A percentile compares a stretch with the other conserved stretches of the same genome.
phyloP scores from a whole-genome alignment of 2,113 vertebrate genomes.

The Upupa epops region DNA sequence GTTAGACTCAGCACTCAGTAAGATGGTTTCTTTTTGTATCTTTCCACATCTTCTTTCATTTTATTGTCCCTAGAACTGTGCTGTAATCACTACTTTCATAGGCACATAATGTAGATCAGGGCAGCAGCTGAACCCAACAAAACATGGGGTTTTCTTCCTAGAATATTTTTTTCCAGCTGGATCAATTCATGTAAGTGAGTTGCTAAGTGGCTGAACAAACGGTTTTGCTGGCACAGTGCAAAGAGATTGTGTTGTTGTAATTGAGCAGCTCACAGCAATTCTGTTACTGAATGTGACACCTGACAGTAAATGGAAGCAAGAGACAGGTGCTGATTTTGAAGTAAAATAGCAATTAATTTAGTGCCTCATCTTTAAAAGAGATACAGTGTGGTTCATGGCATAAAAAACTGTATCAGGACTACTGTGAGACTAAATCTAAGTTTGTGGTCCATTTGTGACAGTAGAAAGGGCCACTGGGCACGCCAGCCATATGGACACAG shows the following conservation, averaged over 20 bases:
- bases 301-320: neutral
- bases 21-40: neutral
- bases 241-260: neutral
- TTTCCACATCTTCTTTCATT: neutral
- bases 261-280: conserved; percentile 16
- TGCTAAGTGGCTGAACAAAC: conserved; percentile 11
- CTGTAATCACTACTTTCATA: neutral
- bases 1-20: neutral
- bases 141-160: neutral
- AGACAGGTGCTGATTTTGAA: neutral
- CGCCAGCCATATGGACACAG: neutral
- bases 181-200: conserved; percentile 10
- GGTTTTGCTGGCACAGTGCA: neutral
- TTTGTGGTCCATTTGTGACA: neutral
- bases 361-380: neutral
- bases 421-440: neutral
- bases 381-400: neutral
- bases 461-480: neutral
- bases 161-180: neutral
- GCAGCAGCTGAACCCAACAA: neutral
- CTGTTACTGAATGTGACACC: neutral
- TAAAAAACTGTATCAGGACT: neutral
- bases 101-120: neutral
- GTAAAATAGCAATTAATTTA: neutral
- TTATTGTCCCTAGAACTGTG: neutral